Evolutionary conservation across 2,888 invertebrate genomes (phyloP), one percentile per base, ranked within the genome.

Genomic region (Agonopterix alstromeriana): DNA sequence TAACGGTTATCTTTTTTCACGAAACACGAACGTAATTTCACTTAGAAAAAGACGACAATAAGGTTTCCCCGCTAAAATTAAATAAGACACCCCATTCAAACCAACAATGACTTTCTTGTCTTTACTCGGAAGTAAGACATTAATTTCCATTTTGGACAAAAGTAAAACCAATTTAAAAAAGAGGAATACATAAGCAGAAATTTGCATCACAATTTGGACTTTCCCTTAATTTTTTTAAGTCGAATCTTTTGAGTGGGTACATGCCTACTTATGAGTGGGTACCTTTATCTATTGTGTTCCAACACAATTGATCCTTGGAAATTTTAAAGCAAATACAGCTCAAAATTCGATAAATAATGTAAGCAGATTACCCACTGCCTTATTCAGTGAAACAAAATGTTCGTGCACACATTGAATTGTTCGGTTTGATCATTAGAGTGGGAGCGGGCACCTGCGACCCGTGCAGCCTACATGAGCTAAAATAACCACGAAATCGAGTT

Each of bases 401-500:
- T 51, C 51, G 54, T 56, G 55, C 51, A 50, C 48, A 54, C 57
- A 71, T 67, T 61, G 70, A 60, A 70, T 70, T 73, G 73, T 70
- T 66, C 70, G 67, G 67, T 71, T 72, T 72, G 72, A 77, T 77
- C 73, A 77, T 77, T 74, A 73, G 69, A 71, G 73, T 67, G 45
- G 43, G 47, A 51, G 56, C 61, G 55, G 58, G 65, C 78, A 85
- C 82, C 86, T 87, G 86, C 68, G 58, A 10, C 38, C 41, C 36
- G 46, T 43, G 64, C 66, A 65, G 67, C 63, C 72, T 69, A 73
- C 71, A 75, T 73, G 73, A 71, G 74, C 75, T 80, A 75, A 81
- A 85, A 84, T 82, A 78, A 81, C 85, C 86, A 73, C 79, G 70
- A 81, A 84, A 85, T 83, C 80, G 82, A 83, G 80, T 85, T 82